Percentiles rank a stretch among this genome's conserved stretches.
Evolutionary conservation across 2,797 vertebrate genomes (phyloP).

Genomic region (Xiphophorus birchmanni): DNA sequence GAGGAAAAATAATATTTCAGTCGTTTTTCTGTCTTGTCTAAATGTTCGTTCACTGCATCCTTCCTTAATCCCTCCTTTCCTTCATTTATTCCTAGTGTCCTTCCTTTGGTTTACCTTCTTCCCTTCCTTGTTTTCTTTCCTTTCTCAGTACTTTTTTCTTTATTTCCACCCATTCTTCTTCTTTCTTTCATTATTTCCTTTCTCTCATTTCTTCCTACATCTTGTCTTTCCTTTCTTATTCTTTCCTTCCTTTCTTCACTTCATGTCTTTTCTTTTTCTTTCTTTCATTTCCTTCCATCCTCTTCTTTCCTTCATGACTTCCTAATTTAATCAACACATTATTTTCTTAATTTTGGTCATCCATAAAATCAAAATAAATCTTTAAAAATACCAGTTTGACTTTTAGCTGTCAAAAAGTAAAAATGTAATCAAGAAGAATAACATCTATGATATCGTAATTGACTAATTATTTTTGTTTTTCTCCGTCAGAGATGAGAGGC

Average conservation of each 20-base stretch:
- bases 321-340: background rate
- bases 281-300: background rate
- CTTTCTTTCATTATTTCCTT: background rate
- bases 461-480: slow-evolving; percentile 8
- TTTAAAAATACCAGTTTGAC: background rate
- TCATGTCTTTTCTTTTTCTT: background rate
- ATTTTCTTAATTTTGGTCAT: background rate
- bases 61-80: background rate
- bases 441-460: background rate
- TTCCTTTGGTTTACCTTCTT: background rate
- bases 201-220: background rate
- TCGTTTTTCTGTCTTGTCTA: background rate
- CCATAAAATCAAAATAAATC: background rate
- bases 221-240: background rate
- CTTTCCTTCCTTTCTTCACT: background rate
- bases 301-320: background rate
- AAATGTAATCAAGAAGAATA: too few species aligned
- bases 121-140: background rate
- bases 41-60: background rate
- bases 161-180: background rate
- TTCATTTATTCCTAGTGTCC: background rate
- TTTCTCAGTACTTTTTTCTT: background rate
- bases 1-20: background rate
- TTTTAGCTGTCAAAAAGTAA: background rate
- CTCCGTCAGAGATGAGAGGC: slow-evolving; percentile 66